A percentile compares a stretch with the other conserved stretches of the same genome.
Evolutionary conservation across 2,888 invertebrate species (phyloP).

Genomic region (Hypolimnas misippus): DNA sequence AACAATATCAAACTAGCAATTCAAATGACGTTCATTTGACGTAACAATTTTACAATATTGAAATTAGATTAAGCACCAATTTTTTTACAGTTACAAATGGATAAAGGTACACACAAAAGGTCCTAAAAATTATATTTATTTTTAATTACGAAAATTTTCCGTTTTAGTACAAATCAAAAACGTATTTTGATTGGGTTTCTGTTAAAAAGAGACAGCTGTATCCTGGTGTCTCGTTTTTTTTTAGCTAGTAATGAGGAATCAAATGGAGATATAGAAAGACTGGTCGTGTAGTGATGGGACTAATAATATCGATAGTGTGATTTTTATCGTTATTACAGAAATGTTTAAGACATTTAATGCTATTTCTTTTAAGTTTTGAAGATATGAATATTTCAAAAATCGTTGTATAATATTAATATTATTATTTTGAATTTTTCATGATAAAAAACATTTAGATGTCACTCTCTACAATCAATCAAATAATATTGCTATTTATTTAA

Average conservation of each 20-base stretch:
- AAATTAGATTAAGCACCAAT: too few relatives aligned
- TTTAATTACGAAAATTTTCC: neutral
- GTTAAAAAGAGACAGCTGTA: slow-evolving; percentile 57
- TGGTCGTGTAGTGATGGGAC: slow-evolving; percentile 48
- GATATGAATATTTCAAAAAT: too few relatives aligned
- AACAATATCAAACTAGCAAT: neutral
- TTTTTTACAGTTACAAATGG: too few relatives aligned
- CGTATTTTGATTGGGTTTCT: slow-evolving; percentile 31
- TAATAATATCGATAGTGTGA: slow-evolving; percentile 5
- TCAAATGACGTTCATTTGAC: neutral
- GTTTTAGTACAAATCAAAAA: too few relatives aligned
- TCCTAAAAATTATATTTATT: too few relatives aligned
- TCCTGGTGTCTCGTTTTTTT: slow-evolving; percentile 62
- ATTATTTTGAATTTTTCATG: too few relatives aligned
- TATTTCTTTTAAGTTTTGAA: too few relatives aligned
- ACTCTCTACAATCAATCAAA: neutral
- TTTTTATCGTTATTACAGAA: neutral
- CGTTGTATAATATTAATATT: too few relatives aligned
- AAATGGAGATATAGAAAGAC: slow-evolving; percentile 58
- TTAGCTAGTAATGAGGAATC: slow-evolving; percentile 66
- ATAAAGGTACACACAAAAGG: too few relatives aligned
- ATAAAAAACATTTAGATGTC: too few relatives aligned
- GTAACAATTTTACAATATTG: too few relatives aligned
- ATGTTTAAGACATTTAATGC: too few relatives aligned
- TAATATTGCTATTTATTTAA: neutral